Base-by-base conservation (phyloP, 2,113 vertebrate species). In the Xenopus laevis region DNA sequence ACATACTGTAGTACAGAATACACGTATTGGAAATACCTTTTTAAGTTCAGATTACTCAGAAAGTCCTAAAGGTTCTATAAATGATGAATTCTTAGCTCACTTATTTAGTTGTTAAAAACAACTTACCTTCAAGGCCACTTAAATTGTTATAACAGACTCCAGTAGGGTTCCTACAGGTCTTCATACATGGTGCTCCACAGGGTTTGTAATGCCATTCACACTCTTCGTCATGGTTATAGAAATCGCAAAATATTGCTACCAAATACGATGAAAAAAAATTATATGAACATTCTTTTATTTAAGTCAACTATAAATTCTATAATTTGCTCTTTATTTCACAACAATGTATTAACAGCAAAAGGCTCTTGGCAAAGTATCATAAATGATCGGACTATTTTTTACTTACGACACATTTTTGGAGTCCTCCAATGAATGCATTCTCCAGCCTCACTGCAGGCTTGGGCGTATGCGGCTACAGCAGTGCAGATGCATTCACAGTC, bases 141-240 rank as follows among this genome's bases (percentile, higher is more conserved):
- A 88, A 84, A 65, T 87, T 83, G 20, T 68, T 78, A 18, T 88
- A 90, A 77, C 92, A 93, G 12, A 79, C 80, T 71, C 89, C 92
- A 57, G 83, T 78, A 13, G 90, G 89, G 78, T 92, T 93, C 74
- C 83, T 86, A 62, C 92, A 93, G 4, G 92, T 91, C 80, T 92
- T 90, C 86, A 92, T 82, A 71, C 91, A 92, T 11, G 79, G 82
- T 57, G 88, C 85, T 55, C 91, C 91, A 80, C 91, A 92, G 10
- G 90, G 80, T 75, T 87, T 87, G 81, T 93, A 93, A 72, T 92
- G 90, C 91, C 92, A 93, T 74, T 89, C 89, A 82, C 92, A 93
- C 71, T 77, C 86, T 30, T 67, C 88, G 64, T 83, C 79, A 4
- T 70, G 52, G 63, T 93, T 92, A 72, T 92, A 93, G 79, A 87